Evolutionary conservation across 2,113 vertebrate genomes (phyloP).

Genomic region (Pseudonaja textilis): DNA sequence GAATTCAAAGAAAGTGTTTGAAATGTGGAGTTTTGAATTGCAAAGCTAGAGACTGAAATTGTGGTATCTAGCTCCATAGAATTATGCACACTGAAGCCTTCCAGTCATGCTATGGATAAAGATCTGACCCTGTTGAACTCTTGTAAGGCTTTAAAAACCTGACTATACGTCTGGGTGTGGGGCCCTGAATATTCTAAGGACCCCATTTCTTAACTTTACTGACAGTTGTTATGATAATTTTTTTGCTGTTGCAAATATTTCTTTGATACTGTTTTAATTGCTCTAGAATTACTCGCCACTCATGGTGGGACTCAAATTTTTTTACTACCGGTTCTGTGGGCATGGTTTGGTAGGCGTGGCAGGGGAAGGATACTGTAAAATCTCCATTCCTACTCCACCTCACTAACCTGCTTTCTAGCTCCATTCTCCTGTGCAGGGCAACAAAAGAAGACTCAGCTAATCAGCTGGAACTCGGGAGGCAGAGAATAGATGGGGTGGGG

Average conservation of each 20-base stretch:
- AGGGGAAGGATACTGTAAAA: no score
- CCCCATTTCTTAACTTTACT: neutral
- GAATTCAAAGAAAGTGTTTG: neutral
- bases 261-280: neutral
- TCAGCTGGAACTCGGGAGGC: no score
- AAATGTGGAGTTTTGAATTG: conserved; percentile 1
- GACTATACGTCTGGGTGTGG: neutral
- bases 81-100: neutral
- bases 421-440: no score
- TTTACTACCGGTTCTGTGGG: no score
- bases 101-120: neutral
- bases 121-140: neutral
- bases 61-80: neutral
- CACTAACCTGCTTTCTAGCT: no score
- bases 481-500: no score
- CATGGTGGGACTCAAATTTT: no score
- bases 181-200: neutral
- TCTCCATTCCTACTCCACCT: no score
- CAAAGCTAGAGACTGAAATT: neutral
- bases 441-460: no score
- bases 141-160: neutral
- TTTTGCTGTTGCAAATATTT: neutral
- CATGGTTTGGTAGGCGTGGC: no score
- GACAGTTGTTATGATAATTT: neutral
- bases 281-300: neutral